Conservation (phyloP, 2,797 vertebrate genomes). For the Distichodus sexfasciatus region DNA sequence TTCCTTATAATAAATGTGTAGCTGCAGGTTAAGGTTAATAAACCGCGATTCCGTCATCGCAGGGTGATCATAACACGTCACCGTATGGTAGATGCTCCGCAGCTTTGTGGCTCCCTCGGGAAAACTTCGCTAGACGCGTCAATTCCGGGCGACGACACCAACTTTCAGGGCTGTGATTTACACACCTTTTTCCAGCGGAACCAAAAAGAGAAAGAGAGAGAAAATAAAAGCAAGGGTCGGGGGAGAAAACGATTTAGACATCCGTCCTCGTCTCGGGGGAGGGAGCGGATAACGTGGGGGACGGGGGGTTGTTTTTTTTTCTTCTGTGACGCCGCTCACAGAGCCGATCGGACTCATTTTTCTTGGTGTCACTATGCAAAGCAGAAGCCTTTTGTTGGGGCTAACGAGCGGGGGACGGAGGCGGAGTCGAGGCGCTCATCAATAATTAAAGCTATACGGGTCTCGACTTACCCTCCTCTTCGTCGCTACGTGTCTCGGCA, state of each 20-base stretch:
- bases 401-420: slow-evolving; percentile 40
- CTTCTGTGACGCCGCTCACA: slow-evolving; percentile 33
- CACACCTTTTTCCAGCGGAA: not conserved
- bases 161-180: not conserved
- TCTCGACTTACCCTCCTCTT: slow-evolving; percentile 17
- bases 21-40: not conserved
- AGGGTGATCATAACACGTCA: slow-evolving; percentile 13
- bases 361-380: slow-evolving; percentile 45
- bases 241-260: not conserved
- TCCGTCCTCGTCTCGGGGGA: slow-evolving; percentile 13
- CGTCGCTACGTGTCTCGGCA: slow-evolving; percentile 37
- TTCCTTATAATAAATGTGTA: not conserved
- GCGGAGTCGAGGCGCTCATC: slow-evolving; percentile 18
- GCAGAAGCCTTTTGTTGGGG: slow-evolving; percentile 11
- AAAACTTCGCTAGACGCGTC: slow-evolving; percentile 16
- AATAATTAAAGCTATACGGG: slow-evolving; percentile 35
- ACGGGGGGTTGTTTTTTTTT: no score
- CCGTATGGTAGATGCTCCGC: not conserved
- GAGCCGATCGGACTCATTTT: slow-evolving; percentile 34
- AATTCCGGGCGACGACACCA: no score
- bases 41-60: slow-evolving; percentile 8
- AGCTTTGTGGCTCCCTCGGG: not conserved
- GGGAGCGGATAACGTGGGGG: not conserved
- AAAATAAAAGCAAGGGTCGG: slow-evolving; percentile 4
- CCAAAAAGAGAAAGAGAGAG: not conserved